Percentiles rank a stretch among this genome's conserved stretches.
These are phyloP conservation scores for Actias luna DNA, from an alignment of 2,888 invertebrate species.

Conservation along the genomic window DNA sequence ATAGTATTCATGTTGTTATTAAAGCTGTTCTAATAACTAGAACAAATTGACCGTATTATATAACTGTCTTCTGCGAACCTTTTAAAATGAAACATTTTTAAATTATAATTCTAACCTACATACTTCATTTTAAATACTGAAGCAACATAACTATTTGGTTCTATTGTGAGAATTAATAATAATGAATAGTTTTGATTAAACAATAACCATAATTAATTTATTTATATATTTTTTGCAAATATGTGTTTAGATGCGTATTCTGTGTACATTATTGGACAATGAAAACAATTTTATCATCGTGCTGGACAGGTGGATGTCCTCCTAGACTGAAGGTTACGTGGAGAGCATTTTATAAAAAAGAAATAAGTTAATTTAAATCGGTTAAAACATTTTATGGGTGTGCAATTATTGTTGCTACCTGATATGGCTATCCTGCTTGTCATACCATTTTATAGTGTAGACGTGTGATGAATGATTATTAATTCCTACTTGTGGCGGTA, in stretches of 20 bases:
- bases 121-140: neutral
- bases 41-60: neutral
- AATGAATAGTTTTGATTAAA: neutral
- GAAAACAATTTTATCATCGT: neutral
- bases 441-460: slow-evolving; percentile 37
- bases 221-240: neutral
- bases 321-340: slow-evolving; percentile 5
- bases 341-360: slow-evolving; percentile 4
- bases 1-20: neutral
- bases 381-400: slow-evolving; percentile 20
- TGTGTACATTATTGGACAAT: neutral
- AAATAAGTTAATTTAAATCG: slow-evolving; percentile 4
- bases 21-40: neutral
- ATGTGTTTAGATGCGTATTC: neutral
- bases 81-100: neutral
- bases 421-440: slow-evolving; percentile 55
- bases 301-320: slow-evolving; percentile 6
- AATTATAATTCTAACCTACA: neutral
- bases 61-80: too few species aligned
- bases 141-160: neutral
- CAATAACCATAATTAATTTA: slow-evolving; percentile 2
- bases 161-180: neutral
- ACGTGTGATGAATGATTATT: slow-evolving; percentile 58
- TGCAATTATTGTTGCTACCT: slow-evolving; percentile 29
- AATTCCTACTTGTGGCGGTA: slow-evolving; percentile 27